These are phyloP conservation scores for Danionella cerebrum DNA, from an alignment of 2,113 vertebrate species.

Conservation along the genomic window DNA sequence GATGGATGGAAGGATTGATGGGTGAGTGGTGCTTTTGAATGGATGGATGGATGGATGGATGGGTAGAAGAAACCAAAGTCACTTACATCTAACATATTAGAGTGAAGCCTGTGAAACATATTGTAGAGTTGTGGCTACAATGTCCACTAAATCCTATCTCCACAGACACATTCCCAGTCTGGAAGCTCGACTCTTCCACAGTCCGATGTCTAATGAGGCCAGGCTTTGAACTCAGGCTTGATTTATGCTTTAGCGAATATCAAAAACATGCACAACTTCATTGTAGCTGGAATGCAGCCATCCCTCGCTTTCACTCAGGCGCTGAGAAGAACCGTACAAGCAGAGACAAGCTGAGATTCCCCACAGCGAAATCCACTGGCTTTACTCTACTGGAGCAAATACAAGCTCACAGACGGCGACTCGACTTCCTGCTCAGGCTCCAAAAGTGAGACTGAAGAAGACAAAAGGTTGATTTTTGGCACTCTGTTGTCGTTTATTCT, in stretches of 20 bases:
- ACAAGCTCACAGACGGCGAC: background rate
- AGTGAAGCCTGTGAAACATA: conserved; percentile 14
- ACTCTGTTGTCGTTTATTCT: too few species aligned
- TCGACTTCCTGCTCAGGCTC: too few species aligned
- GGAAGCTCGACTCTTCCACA: background rate
- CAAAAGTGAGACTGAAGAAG: too few species aligned
- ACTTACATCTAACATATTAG: too few species aligned
- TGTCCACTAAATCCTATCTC: background rate
- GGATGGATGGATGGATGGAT: background rate
- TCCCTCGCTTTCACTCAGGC: background rate
- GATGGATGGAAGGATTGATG: too few species aligned
- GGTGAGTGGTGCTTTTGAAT: too few species aligned
- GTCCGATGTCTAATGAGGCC: background rate
- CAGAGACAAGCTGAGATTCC: conserved; percentile 23
- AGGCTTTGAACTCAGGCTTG: background rate
- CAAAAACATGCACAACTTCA: conserved; percentile 17
- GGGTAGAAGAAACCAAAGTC: too few species aligned
- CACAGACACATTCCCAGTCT: background rate
- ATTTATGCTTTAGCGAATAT: conserved; percentile 19
- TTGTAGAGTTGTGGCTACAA: background rate
- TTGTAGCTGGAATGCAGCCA: conserved; percentile 23
- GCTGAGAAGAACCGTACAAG: conserved; percentile 12
- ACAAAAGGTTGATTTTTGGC: too few species aligned
- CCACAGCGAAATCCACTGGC: background rate
- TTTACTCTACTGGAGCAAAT: background rate